Evolutionary conservation across 1,140 invertebrate species (phyloP).

Genomic region (Mya arenaria): DNA sequence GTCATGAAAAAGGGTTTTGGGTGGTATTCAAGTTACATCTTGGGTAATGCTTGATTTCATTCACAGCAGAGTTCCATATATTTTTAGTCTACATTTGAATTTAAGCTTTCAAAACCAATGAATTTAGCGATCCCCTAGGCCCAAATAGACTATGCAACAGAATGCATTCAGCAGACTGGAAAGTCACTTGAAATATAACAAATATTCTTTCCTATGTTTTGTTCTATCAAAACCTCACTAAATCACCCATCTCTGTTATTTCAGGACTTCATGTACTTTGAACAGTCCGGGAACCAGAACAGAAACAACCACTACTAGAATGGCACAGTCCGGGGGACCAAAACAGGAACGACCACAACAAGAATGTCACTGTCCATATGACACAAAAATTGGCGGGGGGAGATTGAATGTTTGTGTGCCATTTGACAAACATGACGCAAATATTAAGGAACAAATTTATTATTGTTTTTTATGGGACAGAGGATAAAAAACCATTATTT

Average conservation of each 20-base stretch:
- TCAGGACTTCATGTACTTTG: slow-evolving; percentile 40
- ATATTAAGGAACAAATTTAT: too few species aligned
- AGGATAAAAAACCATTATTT: too few species aligned
- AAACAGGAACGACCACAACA: too few species aligned
- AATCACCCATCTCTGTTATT: background rate
- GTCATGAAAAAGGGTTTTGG: too few species aligned
- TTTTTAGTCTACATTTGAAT: background rate
- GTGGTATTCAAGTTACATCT: too few species aligned
- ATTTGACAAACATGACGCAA: too few species aligned
- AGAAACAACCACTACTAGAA: slow-evolving; percentile 8
- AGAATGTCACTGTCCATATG: too few species aligned
- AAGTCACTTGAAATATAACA: background rate
- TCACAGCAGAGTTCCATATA: background rate
- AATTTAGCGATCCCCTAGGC: background rate
- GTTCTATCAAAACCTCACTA: background rate
- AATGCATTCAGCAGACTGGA: background rate
- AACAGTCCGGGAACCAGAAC: slow-evolving; percentile 22
- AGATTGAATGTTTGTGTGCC: too few species aligned
- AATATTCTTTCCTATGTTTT: background rate
- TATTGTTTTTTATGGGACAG: too few species aligned
- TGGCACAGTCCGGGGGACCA: too few species aligned
- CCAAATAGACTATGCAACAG: background rate
- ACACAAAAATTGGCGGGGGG: too few species aligned
- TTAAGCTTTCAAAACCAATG: background rate
- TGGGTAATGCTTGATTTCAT: too few species aligned